These are phyloP conservation scores for Pseudomyrmex gracilis DNA, from an alignment of 1,140 invertebrate genomes.

Conservation along the genomic window DNA sequence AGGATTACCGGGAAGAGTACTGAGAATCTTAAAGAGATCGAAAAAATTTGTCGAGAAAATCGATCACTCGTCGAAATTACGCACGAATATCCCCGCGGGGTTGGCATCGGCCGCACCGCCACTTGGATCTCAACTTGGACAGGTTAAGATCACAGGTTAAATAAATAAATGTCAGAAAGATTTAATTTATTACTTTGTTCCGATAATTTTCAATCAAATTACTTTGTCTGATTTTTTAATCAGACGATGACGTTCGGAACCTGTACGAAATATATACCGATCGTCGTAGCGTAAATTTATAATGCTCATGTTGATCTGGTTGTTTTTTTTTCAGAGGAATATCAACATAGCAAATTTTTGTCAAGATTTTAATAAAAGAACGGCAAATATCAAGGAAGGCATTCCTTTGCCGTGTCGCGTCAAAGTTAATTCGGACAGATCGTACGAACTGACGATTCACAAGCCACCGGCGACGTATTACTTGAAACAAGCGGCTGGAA, in stretches of 20 bases:
- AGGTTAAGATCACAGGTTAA: slow-evolving; percentile 87
- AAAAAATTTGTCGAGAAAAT: slow-evolving; percentile 91
- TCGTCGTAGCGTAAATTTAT: slow-evolving; percentile 17
- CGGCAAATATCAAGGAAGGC: slow-evolving; percentile 96
- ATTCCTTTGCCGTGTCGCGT: slow-evolving; percentile 95
- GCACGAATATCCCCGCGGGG: slow-evolving; percentile 93
- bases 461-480: slow-evolving; percentile 95
- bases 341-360: slow-evolving; percentile 98
- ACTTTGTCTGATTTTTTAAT: not conserved
- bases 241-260: not conserved
- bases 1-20: too few relatives aligned
- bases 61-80: slow-evolving; percentile 90
- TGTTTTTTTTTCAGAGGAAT: slow-evolving; percentile 90
- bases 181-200: not conserved
- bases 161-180: not conserved
- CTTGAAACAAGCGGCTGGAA: slow-evolving; percentile 97
- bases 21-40: too few relatives aligned
- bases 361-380: slow-evolving; percentile 99
- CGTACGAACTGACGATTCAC: slow-evolving; percentile 93
- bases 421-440: slow-evolving; percentile 94
- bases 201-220: not conserved
- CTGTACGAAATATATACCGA: not conserved
- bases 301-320: not conserved
- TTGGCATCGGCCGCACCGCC: slow-evolving; percentile 95
- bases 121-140: slow-evolving; percentile 95